Evolutionary conservation across 2,113 vertebrate genomes (phyloP).

Genomic region (Megalops atlanticus): DNA sequence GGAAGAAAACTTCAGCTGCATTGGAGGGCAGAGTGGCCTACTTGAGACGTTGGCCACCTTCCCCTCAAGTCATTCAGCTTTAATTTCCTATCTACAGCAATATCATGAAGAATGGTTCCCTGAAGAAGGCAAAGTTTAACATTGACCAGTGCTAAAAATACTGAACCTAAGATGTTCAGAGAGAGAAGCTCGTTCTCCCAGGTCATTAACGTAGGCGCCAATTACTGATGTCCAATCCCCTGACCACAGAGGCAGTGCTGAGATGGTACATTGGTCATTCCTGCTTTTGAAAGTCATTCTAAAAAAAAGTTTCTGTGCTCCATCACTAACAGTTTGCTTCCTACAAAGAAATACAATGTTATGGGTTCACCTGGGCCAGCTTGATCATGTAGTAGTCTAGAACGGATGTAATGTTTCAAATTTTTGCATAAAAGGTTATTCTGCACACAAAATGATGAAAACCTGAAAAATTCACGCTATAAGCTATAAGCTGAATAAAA

Average conservation of each 20-base stretch:
- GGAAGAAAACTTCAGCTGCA: slow-evolving; percentile 68
- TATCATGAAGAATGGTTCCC: slow-evolving; percentile 72
- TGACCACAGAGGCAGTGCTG: slow-evolving; percentile 55
- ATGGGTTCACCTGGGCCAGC: too few relatives aligned
- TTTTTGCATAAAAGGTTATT: too few relatives aligned
- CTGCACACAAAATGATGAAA: too few relatives aligned
- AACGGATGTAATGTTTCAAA: too few relatives aligned
- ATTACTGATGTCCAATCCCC: slow-evolving; percentile 72
- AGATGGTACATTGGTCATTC: slow-evolving; percentile 56
- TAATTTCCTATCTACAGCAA: slow-evolving; percentile 76
- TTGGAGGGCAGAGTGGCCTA: slow-evolving; percentile 78
- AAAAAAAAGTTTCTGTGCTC: slow-evolving; percentile 65
- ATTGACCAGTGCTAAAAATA: slow-evolving; percentile 80
- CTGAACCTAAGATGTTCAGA: slow-evolving; percentile 79
- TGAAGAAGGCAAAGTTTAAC: slow-evolving; percentile 76
- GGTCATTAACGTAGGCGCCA: slow-evolving; percentile 80
- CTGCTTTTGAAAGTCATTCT: slow-evolving; percentile 74
- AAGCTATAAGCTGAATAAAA: too few relatives aligned
- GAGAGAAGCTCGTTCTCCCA: slow-evolving; percentile 78
- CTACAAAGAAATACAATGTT: too few relatives aligned
- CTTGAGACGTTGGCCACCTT: slow-evolving; percentile 72
- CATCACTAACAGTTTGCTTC: slow-evolving; percentile 38
- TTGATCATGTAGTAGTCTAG: too few relatives aligned
- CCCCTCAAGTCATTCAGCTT: slow-evolving; percentile 81
- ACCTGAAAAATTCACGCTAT: too few relatives aligned